Evolutionary conservation across 2,797 vertebrate genomes (phyloP), one percentile per base, ranked within the genome.

Genomic region (Clamator glandarius): DNA sequence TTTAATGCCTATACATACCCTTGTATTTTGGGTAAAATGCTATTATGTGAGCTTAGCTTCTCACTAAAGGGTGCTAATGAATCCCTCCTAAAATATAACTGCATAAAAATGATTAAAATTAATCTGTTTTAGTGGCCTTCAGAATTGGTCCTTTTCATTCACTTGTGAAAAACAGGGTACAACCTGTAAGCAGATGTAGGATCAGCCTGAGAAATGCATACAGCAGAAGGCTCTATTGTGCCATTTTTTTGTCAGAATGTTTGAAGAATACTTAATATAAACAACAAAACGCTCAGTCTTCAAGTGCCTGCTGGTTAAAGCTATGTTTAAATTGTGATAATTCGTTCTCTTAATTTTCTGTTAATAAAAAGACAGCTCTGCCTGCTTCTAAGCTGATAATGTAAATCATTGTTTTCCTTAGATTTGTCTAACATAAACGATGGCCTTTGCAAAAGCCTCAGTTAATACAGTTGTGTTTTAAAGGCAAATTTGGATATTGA

Each of bases 201-300:
- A 91, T 87, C 79, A 83, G 48, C 24, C 87, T 76, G 33, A 81
- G 62, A 89, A 84, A 80, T 72, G 59, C 70, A 6, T 73, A 25
- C 29, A 74, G 54, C 94, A 96, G 84, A 96, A 95, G 58, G 69
- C 69, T 90, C 83, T 93, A 58, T 78, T 95, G 44, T 89, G 59
- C n/a, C 8, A 6, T 69, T 52, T 87, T 75, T 77, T 80, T 62
- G 52, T 87, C 89, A 93, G 85, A 94, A 63, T 92, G 52, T 88
- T 92, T 92, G 36, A 86, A 91, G 77, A 96, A 92, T 80, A 67
- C 73, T 92, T 93, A 95, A 77, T 85, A 87, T 54, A 91, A 93
- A 87, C 52, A 91, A 51, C 46, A 92, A 87, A 94, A 74, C 80
- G 26, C 62, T 79, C 17, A 5, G 8, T 82, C 26, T 91, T 95